phyloP scores from a whole-genome alignment of 2,888 invertebrate species.

The Pogonocherus hispidulus region DNA sequence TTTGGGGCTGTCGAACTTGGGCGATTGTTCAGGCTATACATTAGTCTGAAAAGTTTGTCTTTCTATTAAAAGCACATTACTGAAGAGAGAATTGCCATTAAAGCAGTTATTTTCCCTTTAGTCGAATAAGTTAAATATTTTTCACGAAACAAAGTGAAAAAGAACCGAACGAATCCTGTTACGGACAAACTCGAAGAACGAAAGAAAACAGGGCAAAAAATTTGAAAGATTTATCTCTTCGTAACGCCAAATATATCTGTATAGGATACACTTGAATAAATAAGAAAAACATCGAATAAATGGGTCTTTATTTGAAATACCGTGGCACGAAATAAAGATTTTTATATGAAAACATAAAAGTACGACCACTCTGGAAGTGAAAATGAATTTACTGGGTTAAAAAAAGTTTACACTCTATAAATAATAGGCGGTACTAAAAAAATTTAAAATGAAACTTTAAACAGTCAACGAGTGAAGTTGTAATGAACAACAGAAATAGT shows the following conservation, averaged over 20 bases:
- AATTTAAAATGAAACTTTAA: no score
- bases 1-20: background rate
- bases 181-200: conserved; percentile 1
- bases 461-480: no score
- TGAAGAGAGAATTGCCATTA: conserved; percentile 2
- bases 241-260: conserved; percentile 12
- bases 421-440: no score
- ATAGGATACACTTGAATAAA: conserved; percentile 12
- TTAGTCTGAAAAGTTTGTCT: background rate
- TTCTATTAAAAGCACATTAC: conserved; percentile 4
- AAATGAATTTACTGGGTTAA: no score
- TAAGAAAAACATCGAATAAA: background rate
- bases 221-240: conserved; percentile 16
- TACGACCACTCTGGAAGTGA: no score
- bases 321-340: background rate
- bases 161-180: conserved; percentile 1
- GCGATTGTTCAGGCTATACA: background rate
- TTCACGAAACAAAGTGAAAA: background rate
- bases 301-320: conserved; percentile 1
- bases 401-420: no score
- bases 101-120: conserved; percentile 1
- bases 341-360: no score
- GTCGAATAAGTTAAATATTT: conserved; percentile 9
- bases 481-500: no score
- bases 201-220: conserved; percentile 9